Base-by-base conservation (phyloP, 2,797 vertebrate genomes). In the Xerus rutilus region DNA sequence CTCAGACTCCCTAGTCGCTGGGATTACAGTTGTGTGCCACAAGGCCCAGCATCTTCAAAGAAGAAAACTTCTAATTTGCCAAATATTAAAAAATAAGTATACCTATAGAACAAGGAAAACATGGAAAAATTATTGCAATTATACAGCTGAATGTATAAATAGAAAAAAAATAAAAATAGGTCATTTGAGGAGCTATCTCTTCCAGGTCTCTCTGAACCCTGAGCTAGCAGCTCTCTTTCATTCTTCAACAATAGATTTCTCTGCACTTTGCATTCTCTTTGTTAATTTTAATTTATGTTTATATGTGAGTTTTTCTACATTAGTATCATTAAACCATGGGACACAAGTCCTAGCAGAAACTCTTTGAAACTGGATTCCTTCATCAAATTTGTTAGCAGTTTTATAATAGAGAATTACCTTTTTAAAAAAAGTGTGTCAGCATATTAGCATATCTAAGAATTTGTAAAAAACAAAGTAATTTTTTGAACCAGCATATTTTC, bases 61-160 rank as follows among this genome's bases (percentile, higher is more conserved):
- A 5, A 54, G 17, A 54, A 54, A 69, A 65, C 0, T 15, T 81
- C 85, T 73, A 91, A 76, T 52, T 69, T 12, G 20, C 1, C 15
- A 95, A 57, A 43, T 88, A 69, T 82, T 91, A 7, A 86, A 94
- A 91, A 89, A 23, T 76, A 54, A 83, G 1, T 67, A 39, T 54
- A 83, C 8, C 64, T 5, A 74, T 2, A 89, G 14, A 70, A 35
- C 9, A 89, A 88, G 23, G 93, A 13, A 82, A 5, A 64, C 21
- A 83, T 84, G 13, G 9, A 86, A 13, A 96, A 92, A 72, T 74
- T 78, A 47, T 1, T 49, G 1, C 86, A 72, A 89, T 35, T 14
- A 77, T 25, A 52, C 52, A 3, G 45, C 4, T n/a, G 12, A 72
- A 35, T 39, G 3, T 4, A 47, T 30, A 65, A 91, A 86, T 54